Evolutionary conservation across 2,113 vertebrate genomes (phyloP).

Genomic region (Triplophysa rosa): DNA sequence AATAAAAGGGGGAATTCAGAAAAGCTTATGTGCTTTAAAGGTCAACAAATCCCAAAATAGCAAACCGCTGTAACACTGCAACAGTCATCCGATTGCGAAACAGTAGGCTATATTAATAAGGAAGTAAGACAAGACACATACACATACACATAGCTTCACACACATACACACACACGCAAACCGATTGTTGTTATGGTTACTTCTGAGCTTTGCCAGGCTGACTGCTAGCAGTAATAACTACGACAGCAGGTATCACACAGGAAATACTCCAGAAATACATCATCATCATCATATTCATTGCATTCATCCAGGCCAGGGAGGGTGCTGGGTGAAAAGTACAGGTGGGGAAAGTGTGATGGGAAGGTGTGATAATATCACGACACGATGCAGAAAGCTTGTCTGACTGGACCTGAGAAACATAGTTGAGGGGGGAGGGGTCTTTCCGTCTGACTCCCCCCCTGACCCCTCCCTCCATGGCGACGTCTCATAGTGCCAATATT

Average conservation of each 20-base stretch:
- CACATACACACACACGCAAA: constrained; percentile 46
- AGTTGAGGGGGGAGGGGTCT: constrained; percentile 66
- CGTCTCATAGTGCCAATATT: constrained; percentile 74
- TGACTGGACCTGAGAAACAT: constrained; percentile 78
- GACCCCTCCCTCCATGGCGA: constrained; percentile 70
- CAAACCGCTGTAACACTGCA: constrained; percentile 71
- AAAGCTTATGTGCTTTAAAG: constrained; percentile 46
- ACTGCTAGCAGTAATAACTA: constrained; percentile 39
- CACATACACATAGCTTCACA: constrained; percentile 52
- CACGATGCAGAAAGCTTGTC: constrained; percentile 78
- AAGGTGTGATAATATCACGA: constrained; percentile 67
- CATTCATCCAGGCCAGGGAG: constrained; percentile 46
- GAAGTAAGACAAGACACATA: constrained; percentile 50
- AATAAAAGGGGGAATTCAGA: background rate
- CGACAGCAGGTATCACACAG: constrained; percentile 38
- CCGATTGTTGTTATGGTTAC: constrained; percentile 31
- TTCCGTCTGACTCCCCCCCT: constrained; percentile 69
- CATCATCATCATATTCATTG: constrained; percentile 39
- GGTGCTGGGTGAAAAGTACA: background rate
- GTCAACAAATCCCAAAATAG: constrained; percentile 71
- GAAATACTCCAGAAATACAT: constrained; percentile 38
- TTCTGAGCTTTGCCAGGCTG: constrained; percentile 40
- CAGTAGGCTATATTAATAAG: constrained; percentile 67
- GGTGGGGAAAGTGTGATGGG: constrained; percentile 52
- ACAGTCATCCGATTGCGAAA: constrained; percentile 61